phyloP scores from a whole-genome alignment of 2,888 invertebrate genomes.

The Cryptophagus acutangulus region DNA sequence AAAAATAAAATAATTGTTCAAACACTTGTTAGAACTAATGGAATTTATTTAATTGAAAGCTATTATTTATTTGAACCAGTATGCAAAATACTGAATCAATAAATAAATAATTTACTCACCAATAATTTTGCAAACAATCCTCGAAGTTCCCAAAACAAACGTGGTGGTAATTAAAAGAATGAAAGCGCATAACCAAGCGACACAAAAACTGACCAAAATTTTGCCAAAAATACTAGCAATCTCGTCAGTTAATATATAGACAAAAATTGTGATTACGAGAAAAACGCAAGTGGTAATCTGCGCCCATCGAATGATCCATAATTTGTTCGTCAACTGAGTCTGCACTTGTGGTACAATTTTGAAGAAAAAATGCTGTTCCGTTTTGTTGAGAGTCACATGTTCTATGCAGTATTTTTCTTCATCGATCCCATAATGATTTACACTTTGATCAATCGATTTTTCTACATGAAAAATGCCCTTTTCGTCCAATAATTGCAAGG shows the following conservation, averaged over 20 bases:
- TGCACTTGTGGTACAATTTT: not conserved
- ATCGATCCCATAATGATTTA: conserved; percentile 11
- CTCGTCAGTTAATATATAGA: conserved; percentile 28
- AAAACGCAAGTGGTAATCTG: conserved; percentile 31
- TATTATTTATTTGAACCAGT: too few species aligned
- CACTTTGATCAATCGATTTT: conserved; percentile 19
- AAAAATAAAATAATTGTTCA: not conserved
- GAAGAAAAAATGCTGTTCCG: not conserved
- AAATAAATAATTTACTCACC: conserved; percentile 18
- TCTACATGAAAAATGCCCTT: conserved; percentile 3
- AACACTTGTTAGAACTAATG: not conserved
- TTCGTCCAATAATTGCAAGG: not conserved
- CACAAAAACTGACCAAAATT: conserved; percentile 31
- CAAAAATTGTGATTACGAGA: conserved; percentile 23
- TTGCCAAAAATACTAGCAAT: conserved; percentile 33
- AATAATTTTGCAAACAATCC: conserved; percentile 15
- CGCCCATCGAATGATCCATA: conserved; percentile 27
- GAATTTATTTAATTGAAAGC: too few species aligned
- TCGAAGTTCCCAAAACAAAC: conserved; percentile 12
- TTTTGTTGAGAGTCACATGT: too few species aligned
- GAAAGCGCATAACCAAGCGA: conserved; percentile 21
- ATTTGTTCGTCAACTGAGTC: conserved; percentile 20
- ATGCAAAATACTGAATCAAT: not conserved
- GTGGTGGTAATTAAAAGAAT: conserved; percentile 23
- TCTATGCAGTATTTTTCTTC: conserved; percentile 29